Conservation (phyloP, 2,113 vertebrate species). For the Crotalus horridus region DNA sequence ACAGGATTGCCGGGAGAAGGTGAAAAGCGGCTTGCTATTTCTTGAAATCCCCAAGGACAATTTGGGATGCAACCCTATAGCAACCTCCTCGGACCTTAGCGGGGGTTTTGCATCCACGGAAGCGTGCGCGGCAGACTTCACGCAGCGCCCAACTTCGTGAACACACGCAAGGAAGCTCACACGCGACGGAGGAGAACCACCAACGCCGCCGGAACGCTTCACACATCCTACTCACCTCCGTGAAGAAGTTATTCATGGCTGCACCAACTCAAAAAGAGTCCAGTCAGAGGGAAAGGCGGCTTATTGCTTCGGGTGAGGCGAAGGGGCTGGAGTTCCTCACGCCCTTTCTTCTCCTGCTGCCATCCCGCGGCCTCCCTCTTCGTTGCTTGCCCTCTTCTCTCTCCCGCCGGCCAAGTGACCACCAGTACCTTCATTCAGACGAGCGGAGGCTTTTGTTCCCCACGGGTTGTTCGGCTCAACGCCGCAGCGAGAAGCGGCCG, state of each 20-base stretch:
- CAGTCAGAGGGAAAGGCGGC: neutral
- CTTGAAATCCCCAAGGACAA: neutral
- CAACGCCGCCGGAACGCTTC: neutral
- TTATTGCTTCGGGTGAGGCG: no score
- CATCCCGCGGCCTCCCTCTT: neutral
- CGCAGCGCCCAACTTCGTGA: neutral
- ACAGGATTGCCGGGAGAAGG: neutral
- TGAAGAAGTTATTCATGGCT: conserved; percentile 78
- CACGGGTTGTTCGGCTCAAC: conserved; percentile 12
- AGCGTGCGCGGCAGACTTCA: neutral
- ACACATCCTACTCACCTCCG: conserved; percentile 73
- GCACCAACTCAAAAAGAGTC: neutral
- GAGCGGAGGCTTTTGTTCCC: conserved; percentile 40
- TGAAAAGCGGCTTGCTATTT: neutral
- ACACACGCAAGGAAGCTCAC: neutral
- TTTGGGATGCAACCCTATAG: neutral
- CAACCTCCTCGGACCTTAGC: neutral
- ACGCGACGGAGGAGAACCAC: neutral
- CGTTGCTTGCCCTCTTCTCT: neutral
- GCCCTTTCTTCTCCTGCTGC: neutral
- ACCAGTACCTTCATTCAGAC: conserved; percentile 12
- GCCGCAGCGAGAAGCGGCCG: conserved; percentile 4
- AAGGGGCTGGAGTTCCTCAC: neutral
- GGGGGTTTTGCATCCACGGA: neutral
- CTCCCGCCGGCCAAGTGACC: neutral